Percentiles rank a stretch among this genome's conserved stretches.
phyloP scores from a whole-genome alignment of 2,113 vertebrate species.

The Heterotis niloticus region DNA sequence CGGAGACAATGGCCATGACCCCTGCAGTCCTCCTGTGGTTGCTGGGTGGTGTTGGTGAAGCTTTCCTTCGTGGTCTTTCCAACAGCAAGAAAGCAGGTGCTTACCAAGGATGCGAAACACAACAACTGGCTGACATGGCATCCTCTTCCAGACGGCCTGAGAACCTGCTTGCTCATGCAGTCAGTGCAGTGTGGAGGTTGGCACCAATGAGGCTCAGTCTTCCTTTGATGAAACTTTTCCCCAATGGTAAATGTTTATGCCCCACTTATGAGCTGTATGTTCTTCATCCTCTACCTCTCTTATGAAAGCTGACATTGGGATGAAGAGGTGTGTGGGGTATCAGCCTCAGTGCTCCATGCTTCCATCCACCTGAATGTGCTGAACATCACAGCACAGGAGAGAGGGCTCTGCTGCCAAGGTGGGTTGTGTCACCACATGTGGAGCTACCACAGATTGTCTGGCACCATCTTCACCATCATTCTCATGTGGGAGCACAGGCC shows the following conservation, averaged over 20 bases:
- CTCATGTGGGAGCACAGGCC: not conserved
- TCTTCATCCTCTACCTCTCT: not conserved
- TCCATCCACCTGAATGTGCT: not conserved
- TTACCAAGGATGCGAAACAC: not conserved
- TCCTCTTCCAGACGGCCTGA: not conserved
- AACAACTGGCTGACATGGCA: not conserved
- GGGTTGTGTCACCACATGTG: no score
- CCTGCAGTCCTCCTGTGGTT: not conserved
- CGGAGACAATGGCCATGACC: not conserved
- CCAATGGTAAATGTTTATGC: not conserved
- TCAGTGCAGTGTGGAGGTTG: not conserved
- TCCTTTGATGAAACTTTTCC: not conserved
- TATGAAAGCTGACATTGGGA: not conserved
- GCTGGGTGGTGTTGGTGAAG: constrained; percentile 15
- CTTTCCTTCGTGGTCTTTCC: not conserved
- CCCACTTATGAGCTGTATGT: not conserved
- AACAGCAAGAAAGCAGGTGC: not conserved
- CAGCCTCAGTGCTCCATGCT: not conserved
- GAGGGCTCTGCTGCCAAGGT: not conserved
- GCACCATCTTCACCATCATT: no score
- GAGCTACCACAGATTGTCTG: no score
- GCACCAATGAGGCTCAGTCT: not conserved
- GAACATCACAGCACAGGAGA: not conserved
- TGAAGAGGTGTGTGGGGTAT: no score
- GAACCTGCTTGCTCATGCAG: no score